Evolutionary conservation across 2,797 vertebrate genomes (phyloP), one percentile per base, ranked within the genome.

Genomic region (Arctocebus calabarensis): DNA sequence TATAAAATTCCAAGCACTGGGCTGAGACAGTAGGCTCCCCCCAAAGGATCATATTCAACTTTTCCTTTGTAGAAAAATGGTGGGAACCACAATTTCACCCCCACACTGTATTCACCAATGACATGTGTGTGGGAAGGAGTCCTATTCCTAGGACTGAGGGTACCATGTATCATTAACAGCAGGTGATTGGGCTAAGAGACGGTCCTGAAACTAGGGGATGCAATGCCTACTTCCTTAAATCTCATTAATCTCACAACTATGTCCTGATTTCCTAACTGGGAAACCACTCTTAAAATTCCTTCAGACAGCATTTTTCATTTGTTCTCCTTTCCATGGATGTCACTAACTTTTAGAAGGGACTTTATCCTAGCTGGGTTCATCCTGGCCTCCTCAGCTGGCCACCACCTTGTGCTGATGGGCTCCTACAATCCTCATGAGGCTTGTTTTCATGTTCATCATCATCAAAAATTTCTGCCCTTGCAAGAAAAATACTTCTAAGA

Each of bases 401-500:
- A 86, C 82, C 68, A 74, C 82, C 55, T 95, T 48, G 68, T 84
- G 90, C 83, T 43, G 88, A 71, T n/a, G 34, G 87, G 32, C 78
- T 94, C 94, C 95, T 97, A 91, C 96, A 96, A 94, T 84, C 55
- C 87, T 96, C 57, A 55, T 0, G 48, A 97, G 71, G 61, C n/a
- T 62, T 96, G 20, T 88, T 89, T 78, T 98, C 88, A 87, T 88
- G 86, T 95, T 85, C 93, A 57, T 96, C 94, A 96, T 73, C 77
- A 93, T 84, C 40, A 95, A 96, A 97, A 95, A 90, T 77, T 64
- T 91, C 88, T 81, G 82, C 90, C 84, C 90, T 91, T 97, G 57
- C 81, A 90, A 97, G 37, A 64, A 97, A 98, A 98, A 94, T n/a
- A 6, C 96, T 96, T 91, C 91, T 97, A 95, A 97, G 62, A 10